These are phyloP conservation scores for Phthorimaea operculella DNA, from an alignment of 1,140 invertebrate genomes.

Conservation along the genomic window DNA sequence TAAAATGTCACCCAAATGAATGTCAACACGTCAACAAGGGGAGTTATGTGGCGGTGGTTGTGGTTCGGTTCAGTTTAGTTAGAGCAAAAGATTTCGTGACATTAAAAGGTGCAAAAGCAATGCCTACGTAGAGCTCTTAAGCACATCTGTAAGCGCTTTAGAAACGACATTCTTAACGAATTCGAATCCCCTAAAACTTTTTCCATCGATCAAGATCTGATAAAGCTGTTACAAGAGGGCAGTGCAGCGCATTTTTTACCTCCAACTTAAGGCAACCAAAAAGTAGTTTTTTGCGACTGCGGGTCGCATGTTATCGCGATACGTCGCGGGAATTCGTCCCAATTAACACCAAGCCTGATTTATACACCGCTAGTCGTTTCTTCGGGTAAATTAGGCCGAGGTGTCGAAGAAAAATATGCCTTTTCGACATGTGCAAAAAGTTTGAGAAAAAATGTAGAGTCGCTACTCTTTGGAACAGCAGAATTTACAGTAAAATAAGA, in stretches of 20 bases:
- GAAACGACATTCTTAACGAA: too few species aligned
- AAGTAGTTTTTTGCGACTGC: background rate
- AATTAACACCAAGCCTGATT: slow-evolving; percentile 57
- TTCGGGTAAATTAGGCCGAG: slow-evolving; percentile 40
- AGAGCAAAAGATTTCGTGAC: too few species aligned
- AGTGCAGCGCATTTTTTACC: too few species aligned
- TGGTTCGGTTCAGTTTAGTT: too few species aligned
- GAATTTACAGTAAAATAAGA: too few species aligned
- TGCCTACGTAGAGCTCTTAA: too few species aligned
- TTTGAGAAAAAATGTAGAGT: background rate
- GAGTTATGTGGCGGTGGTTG: background rate
- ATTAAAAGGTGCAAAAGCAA: too few species aligned
- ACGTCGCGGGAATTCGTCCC: slow-evolving; percentile 45
- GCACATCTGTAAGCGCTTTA: too few species aligned
- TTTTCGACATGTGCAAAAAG: background rate
- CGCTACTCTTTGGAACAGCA: too few species aligned
- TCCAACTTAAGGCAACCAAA: background rate
- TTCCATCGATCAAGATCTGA: too few species aligned
- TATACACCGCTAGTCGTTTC: slow-evolving; percentile 39
- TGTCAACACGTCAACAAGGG: background rate
- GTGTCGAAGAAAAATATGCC: slow-evolving; percentile 34
- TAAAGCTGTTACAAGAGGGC: too few species aligned
- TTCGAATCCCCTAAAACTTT: too few species aligned
- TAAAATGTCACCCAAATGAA: background rate
- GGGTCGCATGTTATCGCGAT: slow-evolving; percentile 2